Base-by-base conservation (phyloP, 2,888 invertebrate genomes). In the Dorcus hopei region DNA sequence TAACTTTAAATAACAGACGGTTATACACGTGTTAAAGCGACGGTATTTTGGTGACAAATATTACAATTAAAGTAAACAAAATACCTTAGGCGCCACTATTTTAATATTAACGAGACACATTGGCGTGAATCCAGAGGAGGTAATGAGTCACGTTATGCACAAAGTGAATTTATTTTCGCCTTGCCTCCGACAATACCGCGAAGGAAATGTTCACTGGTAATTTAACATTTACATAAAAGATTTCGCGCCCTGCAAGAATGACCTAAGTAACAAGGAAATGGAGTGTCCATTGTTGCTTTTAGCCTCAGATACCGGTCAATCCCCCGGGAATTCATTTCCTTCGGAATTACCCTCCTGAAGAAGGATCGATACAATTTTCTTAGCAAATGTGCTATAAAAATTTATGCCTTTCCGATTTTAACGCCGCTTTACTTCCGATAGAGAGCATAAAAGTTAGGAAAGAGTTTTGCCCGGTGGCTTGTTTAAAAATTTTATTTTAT, bases 331-430 rank as follows among this genome's bases (percentile, higher is more conserved):
- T 64, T 68, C 63, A 62, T 65, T 64, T 68, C 63, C 64, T 65
- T 62, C 67, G 68, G 70, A 72, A 73, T 72, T 73, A 69, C 72
- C 70, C 64, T 65, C 51, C 61, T 65, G 63, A 65, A 63, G 63
- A 65, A 63, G 66, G 69, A 71, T 71, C 71, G 70, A 65, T 67
- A 72, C 72, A 72, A 72, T 73, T 72, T 73, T 71, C 73, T 72
- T 70, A 70, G 70, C 68, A 71, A 73, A 72, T 71, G 72, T 65
- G 62, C 72, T 65, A 71, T 73, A 72, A 73, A 72, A 73, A 71
- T 71, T 70, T 72, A 73, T 67, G 67, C 65, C 61, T 73, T 72
- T 71, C 70, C 72, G 71, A 71, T 72, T 71, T 69, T 69, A 70
- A 70, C 65, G 56, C 56, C 50, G 56, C 39, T 39, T 14, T 48